phyloP scores from a whole-genome alignment of 2,113 vertebrate species.

The Arenaria interpres region DNA sequence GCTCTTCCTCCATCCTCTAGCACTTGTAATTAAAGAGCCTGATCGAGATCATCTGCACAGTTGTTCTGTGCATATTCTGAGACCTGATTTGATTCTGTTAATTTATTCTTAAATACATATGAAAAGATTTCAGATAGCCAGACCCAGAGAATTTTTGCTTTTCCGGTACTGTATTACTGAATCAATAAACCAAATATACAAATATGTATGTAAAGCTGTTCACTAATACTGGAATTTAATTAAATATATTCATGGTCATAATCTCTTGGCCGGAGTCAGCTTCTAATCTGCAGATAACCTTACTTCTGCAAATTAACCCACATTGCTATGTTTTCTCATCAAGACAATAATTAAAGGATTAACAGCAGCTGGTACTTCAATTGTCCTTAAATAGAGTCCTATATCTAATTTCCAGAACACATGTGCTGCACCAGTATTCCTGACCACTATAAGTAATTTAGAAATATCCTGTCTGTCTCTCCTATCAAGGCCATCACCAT shows the following conservation, averaged over 20 bases:
- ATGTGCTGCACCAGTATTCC: background rate
- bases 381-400: background rate
- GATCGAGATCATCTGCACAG: background rate
- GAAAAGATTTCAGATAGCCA: background rate
- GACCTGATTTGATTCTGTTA: background rate
- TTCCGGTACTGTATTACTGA: background rate
- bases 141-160: background rate
- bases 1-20: background rate
- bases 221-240: background rate
- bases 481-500: background rate
- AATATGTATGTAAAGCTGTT: background rate
- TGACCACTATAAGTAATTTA: background rate
- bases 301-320: background rate
- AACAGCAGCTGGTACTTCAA: background rate
- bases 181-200: background rate
- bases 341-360: conserved; percentile 33
- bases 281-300: background rate
- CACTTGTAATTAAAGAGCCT: background rate
- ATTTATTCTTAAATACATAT: background rate
- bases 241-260: background rate
- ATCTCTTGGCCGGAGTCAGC: background rate
- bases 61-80: background rate
- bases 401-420: background rate
- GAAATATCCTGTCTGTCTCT: background rate
- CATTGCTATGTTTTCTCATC: background rate